A percentile compares a stretch with the other conserved stretches of the same genome.
phyloP scores from a whole-genome alignment of 1,140 invertebrate genomes.

The Polypedilum vanderplanki region DNA sequence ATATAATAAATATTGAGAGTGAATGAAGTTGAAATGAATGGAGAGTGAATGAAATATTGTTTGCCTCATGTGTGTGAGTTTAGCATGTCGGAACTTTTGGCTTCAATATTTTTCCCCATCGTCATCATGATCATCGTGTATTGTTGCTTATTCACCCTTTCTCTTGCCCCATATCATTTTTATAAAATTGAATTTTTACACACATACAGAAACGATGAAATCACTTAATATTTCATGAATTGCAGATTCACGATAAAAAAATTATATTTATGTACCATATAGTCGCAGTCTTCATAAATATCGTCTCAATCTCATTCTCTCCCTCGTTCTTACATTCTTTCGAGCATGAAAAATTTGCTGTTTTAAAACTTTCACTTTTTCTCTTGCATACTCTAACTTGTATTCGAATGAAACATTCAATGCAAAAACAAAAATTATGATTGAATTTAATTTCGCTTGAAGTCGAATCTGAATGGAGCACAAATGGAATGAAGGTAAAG shows the following conservation, averaged over 20 bases:
- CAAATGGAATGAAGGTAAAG: not conserved
- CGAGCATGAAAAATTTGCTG: no score
- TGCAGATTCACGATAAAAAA: slow-evolving; percentile 13
- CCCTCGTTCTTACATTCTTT: no score
- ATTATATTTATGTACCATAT: not conserved
- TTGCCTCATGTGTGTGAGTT: not conserved
- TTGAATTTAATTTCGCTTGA: not conserved
- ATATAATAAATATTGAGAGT: no score
- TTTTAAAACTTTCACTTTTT: no score
- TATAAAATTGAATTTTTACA: slow-evolving; percentile 11
- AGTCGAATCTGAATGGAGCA: not conserved
- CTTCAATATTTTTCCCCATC: not conserved
- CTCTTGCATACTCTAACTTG: no score
- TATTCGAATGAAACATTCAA: no score
- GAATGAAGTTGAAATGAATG: no score
- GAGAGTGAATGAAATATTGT: slow-evolving; percentile 3
- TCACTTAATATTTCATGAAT: slow-evolving; percentile 19
- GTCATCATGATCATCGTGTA: not conserved
- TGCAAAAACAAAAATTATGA: not conserved
- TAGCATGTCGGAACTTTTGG: not conserved
- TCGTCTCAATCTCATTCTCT: no score
- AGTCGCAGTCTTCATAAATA: no score
- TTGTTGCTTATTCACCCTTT: not conserved
- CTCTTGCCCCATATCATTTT: not conserved
- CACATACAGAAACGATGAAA: not conserved